These are phyloP conservation scores for Dysmachus trigonus DNA, from an alignment of 2,888 invertebrate genomes.

Conservation along the genomic window DNA sequence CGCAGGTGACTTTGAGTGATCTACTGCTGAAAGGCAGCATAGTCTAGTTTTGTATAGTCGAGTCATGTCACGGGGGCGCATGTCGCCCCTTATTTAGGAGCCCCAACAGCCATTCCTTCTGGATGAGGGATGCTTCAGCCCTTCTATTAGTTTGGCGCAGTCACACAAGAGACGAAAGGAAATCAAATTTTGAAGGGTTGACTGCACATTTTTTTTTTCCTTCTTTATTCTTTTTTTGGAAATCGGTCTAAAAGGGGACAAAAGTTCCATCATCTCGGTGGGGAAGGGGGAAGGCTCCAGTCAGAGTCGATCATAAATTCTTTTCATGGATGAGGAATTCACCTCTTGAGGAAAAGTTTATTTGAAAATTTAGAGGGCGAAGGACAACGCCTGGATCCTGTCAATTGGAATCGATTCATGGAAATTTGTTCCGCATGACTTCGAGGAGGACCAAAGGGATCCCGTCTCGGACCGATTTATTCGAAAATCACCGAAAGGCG, in stretches of 20 bases:
- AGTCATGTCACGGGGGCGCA: not conserved
- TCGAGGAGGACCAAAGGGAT: not conserved
- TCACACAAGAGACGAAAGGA: conserved; percentile 9
- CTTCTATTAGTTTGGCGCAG: conserved; percentile 17
- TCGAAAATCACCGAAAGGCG: not conserved
- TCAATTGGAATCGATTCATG: conserved; percentile 29
- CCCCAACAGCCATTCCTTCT: not conserved
- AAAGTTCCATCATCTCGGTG: not conserved
- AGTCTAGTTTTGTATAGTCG: too few species aligned
- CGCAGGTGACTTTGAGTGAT: not conserved
- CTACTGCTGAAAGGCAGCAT: not conserved
- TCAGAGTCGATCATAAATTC: conserved; percentile 21
- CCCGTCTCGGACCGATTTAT: not conserved
- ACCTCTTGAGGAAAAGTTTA: conserved; percentile 20
- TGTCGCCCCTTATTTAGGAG: not conserved
- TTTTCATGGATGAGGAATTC: conserved; percentile 21
- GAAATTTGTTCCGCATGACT: conserved; percentile 25
- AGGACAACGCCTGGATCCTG: conserved; percentile 4
- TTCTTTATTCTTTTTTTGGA: too few species aligned
- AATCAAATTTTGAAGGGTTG: conserved; percentile 32
- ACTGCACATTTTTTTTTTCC: conserved; percentile 8
- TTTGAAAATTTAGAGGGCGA: conserved; percentile 6
- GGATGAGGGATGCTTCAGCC: not conserved
- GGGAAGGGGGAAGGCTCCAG: not conserved
- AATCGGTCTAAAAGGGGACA: conserved; percentile 22